phyloP scores from a whole-genome alignment of 2,888 invertebrate genomes.

The Trypoxylon attenuatum region DNA sequence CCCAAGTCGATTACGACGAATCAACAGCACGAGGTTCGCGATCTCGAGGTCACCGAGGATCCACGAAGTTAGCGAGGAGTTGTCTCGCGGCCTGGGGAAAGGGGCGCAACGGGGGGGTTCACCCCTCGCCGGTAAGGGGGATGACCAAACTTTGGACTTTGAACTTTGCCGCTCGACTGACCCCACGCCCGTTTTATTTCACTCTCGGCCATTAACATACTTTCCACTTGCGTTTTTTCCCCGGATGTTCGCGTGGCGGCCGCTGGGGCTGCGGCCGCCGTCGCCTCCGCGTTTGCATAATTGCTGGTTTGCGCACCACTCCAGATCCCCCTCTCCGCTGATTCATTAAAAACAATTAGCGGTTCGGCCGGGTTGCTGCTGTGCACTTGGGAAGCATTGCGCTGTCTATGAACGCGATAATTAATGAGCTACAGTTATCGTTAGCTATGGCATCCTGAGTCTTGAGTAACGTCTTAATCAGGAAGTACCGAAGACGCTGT shows the following conservation, averaged over 20 bases:
- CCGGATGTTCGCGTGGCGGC: constrained; percentile 47
- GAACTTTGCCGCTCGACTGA: constrained; percentile 69
- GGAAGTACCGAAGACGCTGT: no score
- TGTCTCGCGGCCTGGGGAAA: constrained; percentile 19
- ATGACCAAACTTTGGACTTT: constrained; percentile 69
- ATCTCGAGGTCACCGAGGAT: neutral
- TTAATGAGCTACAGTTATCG: no score
- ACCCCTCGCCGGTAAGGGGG: constrained; percentile 26
- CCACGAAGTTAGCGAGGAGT: constrained; percentile 26
- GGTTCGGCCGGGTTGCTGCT: no score
- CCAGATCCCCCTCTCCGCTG: no score
- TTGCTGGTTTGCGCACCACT: constrained; percentile 44
- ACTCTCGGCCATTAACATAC: constrained; percentile 72
- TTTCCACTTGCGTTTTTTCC: constrained; percentile 63
- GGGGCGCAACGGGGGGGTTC: constrained; percentile 5
- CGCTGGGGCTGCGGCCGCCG: no score
- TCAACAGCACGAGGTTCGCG: no score
- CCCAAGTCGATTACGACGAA: no score
- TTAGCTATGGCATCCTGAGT: no score
- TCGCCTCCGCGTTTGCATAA: constrained; percentile 67
- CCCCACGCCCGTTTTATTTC: constrained; percentile 67
- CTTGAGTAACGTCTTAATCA: no score
- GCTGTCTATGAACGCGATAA: no score
- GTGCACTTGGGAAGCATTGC: no score
- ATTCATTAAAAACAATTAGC: no score